Evolutionary conservation across 1,140 invertebrate genomes (phyloP).

Genomic region (Drosophila pandora): DNA sequence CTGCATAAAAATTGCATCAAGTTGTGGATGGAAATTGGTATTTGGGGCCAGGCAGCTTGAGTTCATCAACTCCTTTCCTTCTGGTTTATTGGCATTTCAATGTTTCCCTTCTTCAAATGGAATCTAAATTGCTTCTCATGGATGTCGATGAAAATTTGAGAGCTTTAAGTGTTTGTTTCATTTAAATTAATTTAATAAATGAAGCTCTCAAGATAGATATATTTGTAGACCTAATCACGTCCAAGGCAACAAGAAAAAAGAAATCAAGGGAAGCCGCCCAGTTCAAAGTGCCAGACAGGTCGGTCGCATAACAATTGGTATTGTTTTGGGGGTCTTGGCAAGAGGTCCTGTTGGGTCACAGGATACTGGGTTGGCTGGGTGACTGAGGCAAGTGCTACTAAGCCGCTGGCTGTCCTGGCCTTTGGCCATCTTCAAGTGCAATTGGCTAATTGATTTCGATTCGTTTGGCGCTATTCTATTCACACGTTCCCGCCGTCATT

Average conservation of each 20-base stretch:
- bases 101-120: constrained; percentile 4
- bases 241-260: too few relatives aligned
- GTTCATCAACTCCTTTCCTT: not conserved
- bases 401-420: constrained; percentile 17
- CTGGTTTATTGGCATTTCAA: not conserved
- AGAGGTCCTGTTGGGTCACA: constrained; percentile 4
- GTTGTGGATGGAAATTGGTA: constrained; percentile 15
- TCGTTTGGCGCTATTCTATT: constrained; percentile 62
- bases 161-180: not conserved
- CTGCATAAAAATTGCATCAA: constrained; percentile 56
- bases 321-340: constrained; percentile 8
- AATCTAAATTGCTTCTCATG: not conserved
- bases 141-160: not conserved
- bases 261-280: not conserved
- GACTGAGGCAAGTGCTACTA: constrained; percentile 5
- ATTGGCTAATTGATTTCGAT: constrained; percentile 81
- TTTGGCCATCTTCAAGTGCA: constrained; percentile 70
- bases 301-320: constrained; percentile 49
- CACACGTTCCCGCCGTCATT: constrained; percentile 53
- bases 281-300: constrained; percentile 57
- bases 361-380: too few relatives aligned
- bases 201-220: not conserved
- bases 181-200: not conserved
- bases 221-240: not conserved
- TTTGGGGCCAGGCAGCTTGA: constrained; percentile 6